Evolutionary conservation across 2,113 vertebrate species (phyloP).

Genomic region (Myrmecophaga tridactyla): DNA sequence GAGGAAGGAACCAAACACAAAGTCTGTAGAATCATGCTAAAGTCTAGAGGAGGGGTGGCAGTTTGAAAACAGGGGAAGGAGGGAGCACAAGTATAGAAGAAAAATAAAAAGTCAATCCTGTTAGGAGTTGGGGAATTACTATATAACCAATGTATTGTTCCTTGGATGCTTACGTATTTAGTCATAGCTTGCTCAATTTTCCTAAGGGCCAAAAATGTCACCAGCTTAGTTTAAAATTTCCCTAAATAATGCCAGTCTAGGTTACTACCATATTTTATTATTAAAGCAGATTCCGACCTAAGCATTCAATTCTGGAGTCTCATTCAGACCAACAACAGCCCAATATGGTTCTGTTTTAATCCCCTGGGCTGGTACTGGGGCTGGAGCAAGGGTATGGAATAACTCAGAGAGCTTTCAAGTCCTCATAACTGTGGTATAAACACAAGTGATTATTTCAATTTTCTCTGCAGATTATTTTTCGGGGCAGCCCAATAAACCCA

Average conservation of each 20-base stretch:
- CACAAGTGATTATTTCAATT: conserved; percentile 68
- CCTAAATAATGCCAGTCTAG: not conserved
- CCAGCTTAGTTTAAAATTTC: conserved; percentile 33
- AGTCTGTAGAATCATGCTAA: not conserved
- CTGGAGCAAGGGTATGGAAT: accelerated
- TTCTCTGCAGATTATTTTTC: conserved; percentile 74
- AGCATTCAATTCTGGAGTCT: accelerated
- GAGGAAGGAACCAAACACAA: not conserved
- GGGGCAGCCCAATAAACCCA: conserved; percentile 72
- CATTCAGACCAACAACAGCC: not conserved
- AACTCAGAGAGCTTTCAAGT: conserved; percentile 43
- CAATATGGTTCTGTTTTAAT: not conserved
- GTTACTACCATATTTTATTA: not conserved
- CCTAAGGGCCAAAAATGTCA: conserved; percentile 8
- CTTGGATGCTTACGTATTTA: no score
- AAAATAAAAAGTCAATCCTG: not conserved
- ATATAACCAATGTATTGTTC: not conserved
- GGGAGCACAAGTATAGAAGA: not conserved
- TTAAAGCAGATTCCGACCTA: conserved; percentile 3
- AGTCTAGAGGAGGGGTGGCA: not conserved
- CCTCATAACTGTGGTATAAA: conserved; percentile 52
- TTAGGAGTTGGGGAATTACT: no score
- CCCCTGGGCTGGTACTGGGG: not conserved
- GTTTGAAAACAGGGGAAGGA: accelerated
- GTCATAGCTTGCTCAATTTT: not conserved